These are phyloP conservation scores for Crotalus viridis DNA, from an alignment of 2,113 vertebrate species.

Conservation along the genomic window DNA sequence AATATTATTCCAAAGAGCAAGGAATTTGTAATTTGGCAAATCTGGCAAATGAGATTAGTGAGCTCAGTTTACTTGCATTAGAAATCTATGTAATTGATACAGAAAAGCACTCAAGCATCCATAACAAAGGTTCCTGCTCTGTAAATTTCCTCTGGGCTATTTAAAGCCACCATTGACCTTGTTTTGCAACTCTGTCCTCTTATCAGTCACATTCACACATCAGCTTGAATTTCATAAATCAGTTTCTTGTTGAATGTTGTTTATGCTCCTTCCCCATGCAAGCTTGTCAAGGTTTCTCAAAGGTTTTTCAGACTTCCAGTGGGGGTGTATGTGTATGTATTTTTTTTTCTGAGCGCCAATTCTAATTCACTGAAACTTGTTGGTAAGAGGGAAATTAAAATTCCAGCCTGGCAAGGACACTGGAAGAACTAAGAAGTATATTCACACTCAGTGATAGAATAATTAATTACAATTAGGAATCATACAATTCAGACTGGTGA, in stretches of 20 bases:
- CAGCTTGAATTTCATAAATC: slow-evolving; percentile 53
- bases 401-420: slow-evolving; percentile 50
- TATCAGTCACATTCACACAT: slow-evolving; percentile 60
- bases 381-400: slow-evolving; percentile 15
- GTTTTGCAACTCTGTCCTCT: slow-evolving; percentile 51
- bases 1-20: slow-evolving; percentile 23
- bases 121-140: slow-evolving; percentile 50
- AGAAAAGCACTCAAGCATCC: slow-evolving; percentile 59
- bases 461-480: slow-evolving; percentile 66
- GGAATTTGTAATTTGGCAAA: slow-evolving; percentile 29
- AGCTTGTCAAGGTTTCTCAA: slow-evolving; percentile 40
- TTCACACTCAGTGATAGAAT: slow-evolving; percentile 47
- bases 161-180: slow-evolving; percentile 56
- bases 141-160: slow-evolving; percentile 60
- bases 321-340: slow-evolving; percentile 19
- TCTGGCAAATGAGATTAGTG: slow-evolving; percentile 46
- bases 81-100: slow-evolving; percentile 55
- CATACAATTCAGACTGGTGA: slow-evolving; percentile 54
- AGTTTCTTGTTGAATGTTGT: slow-evolving; percentile 40
- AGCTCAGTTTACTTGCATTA: slow-evolving; percentile 44
- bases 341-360: not conserved
- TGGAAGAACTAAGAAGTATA: slow-evolving; percentile 50
- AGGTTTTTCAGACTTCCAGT: not conserved
- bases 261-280: slow-evolving; percentile 29
- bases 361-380: slow-evolving; percentile 11